Base-by-base conservation (phyloP, 2,888 invertebrate genomes). In the Apoda limacodes region DNA sequence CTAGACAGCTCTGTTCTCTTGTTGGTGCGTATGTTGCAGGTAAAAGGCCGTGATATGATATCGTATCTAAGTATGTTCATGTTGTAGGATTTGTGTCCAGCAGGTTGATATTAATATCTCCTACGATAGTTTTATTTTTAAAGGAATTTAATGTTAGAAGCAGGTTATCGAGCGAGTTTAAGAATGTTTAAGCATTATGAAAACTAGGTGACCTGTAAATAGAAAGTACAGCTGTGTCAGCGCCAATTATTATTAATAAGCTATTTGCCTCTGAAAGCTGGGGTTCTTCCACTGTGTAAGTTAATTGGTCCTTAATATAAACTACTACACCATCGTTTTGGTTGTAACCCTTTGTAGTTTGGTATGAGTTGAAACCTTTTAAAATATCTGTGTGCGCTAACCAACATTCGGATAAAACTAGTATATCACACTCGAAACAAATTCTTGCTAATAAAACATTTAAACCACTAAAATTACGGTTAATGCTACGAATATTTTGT, bases 81-180 rank as follows among this genome's bases (percentile, higher is more conserved):
- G 17, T 25, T 10, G 11, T 11, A 10, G 22, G 14, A 9, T 26
- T 29, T 13, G 28, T 22, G 19, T 26, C 25, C 5, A 2, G 11
- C 7, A 37, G 25, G 12, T 37, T 30, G n/a, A 34, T 25, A 13
- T 34, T 34, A 9, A 34, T 17, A 9, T 34, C 29, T 3, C 29
- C 25, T 3, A 13, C 17, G 13, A 34, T 14, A 11, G 26, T 15
- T 5, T 26, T 13, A 6, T 9, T 30, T 12, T 29, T 29, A 6
- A 3, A 22, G n/a, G 3, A 5, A 6, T 7, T 17, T 6, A 28
- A 5, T 17, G 14, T 9, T 3, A 13, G n/a, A 15, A 34, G 9
- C 9, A 30, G 11, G 10, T 21, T 22, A 12, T 30, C 9, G 6
- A 34, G 9, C 3, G 26, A 21, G 3, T 22, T 5, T 6, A 30